Conservation (phyloP, 2,113 vertebrate genomes). For the Anarhynchus alexandrinus region DNA sequence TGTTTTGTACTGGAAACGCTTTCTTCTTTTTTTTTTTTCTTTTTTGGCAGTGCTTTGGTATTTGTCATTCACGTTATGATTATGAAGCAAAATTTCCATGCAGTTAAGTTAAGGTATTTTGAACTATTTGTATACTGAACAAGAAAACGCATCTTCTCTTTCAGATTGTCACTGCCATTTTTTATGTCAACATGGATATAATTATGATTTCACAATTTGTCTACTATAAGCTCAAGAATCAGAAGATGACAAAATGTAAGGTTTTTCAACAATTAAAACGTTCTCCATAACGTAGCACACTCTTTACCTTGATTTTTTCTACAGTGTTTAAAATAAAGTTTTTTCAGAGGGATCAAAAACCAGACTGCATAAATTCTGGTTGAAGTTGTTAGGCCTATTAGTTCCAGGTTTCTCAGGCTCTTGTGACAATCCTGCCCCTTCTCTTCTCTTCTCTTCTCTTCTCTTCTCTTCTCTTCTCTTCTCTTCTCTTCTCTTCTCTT, state of each 20-base stretch:
- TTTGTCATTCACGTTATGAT: background rate
- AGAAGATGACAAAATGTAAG: conserved; percentile 60
- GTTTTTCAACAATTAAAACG: background rate
- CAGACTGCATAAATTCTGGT: background rate
- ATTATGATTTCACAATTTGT: conserved; percentile 71
- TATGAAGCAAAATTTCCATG: background rate
- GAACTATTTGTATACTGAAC: background rate
- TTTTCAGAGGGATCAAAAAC: background rate
- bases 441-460: background rate
- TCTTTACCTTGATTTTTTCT: background rate
- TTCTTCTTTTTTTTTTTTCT: no score
- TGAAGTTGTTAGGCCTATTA: background rate
- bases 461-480: background rate
- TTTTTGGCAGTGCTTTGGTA: background rate
- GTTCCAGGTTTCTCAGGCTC: background rate
- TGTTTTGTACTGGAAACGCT: background rate
- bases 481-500: background rate
- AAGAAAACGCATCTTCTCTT: background rate
- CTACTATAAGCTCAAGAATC: conserved; percentile 75
- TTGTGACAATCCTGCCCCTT: background rate
- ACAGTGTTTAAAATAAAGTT: background rate
- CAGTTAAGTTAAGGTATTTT: background rate
- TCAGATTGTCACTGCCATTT: conserved; percentile 69
- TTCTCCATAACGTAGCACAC: background rate
- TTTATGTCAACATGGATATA: conserved; percentile 69